Base-by-base conservation (phyloP, 2,888 invertebrate species). In the Caenorhabditis sp. region DNA sequence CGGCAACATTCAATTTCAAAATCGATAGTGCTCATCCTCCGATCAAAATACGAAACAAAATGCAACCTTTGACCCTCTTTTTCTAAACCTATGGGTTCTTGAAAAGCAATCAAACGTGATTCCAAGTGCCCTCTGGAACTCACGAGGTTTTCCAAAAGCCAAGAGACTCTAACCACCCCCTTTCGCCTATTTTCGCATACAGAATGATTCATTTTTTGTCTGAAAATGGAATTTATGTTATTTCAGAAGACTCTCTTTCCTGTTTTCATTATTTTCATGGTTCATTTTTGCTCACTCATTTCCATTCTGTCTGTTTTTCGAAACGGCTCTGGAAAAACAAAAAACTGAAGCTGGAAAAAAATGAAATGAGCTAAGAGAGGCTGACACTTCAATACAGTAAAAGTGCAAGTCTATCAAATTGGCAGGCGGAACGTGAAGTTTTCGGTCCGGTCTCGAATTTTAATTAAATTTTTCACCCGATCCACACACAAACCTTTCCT, bases 221-320 rank as follows among this genome's bases (percentile, higher is more conserved):
- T 70, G 63, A 44, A 70, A 79, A 70, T 70, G 79, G 69, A 79
- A 79, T 79, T 79, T 70, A 63, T 70, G 63, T 16, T 56, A 64
- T 79, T 69, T 64, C 79, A 79, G 63, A 59, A 44, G 31, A 58
- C 31, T 35, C 31, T 12, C 7, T 51, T 63, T 51, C 61, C 44
- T 70, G 77, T 77, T 77, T 70, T 79, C 56, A 63, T 70, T 69
- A 51, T 61, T 70, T 64, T 70, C 77, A 70, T 54, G 26, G 51
- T 59, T 56, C 31, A 35, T 68, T 35, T 44, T 31, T 12, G 14
- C n/a, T 38, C 19, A 49, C 49, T 59, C 59, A 59, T 64, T 63
- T 70, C 51, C 10, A 5, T 35, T 58, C 38, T n/a, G 24, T 38
- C 68, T 68, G 31, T 49, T 68, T 64, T 35, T 76, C 47, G 6